phyloP scores from a whole-genome alignment of 2,797 vertebrate species.

The Amphiprion clarkii region DNA sequence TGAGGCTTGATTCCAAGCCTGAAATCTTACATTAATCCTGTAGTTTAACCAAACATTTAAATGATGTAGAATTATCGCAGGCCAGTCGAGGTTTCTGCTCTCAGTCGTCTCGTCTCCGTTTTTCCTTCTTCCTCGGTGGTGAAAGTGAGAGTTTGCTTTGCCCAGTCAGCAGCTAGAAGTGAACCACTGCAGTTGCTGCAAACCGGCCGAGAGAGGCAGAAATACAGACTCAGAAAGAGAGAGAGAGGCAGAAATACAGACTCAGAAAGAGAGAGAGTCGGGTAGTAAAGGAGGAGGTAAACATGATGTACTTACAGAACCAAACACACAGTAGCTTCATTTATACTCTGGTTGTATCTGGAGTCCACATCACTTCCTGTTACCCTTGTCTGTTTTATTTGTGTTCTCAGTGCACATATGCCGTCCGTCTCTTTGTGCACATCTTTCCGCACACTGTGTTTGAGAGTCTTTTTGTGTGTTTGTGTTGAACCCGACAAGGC shows the following conservation, averaged over 20 bases:
- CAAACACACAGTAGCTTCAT: constrained; percentile 15
- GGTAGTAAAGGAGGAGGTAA: constrained; percentile 36
- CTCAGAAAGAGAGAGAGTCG: background rate
- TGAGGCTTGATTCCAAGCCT: no score
- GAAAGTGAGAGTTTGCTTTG: constrained; percentile 79
- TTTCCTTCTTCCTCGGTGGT: constrained; percentile 45
- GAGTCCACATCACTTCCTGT: no score
- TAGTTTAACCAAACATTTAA: no score
- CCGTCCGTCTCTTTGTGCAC: no score
- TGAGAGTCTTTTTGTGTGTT: background rate
- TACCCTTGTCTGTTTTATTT: no score
- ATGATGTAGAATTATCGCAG: no score
- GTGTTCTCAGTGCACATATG: no score
- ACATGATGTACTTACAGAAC: constrained; percentile 36
- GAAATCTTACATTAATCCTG: no score
- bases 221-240: constrained; percentile 3
- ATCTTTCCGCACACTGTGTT: no score
- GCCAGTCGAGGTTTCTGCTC: background rate
- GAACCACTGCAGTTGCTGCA: constrained; percentile 75
- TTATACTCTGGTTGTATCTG: background rate
- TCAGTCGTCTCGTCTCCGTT: background rate
- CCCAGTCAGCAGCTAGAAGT: constrained; percentile 83
- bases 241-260: constrained; percentile 20
- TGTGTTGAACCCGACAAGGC: constrained; percentile 4
- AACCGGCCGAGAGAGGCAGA: constrained; percentile 33